Conservation (phyloP, 2,797 vertebrate genomes). For the Buceros bicornis region DNA sequence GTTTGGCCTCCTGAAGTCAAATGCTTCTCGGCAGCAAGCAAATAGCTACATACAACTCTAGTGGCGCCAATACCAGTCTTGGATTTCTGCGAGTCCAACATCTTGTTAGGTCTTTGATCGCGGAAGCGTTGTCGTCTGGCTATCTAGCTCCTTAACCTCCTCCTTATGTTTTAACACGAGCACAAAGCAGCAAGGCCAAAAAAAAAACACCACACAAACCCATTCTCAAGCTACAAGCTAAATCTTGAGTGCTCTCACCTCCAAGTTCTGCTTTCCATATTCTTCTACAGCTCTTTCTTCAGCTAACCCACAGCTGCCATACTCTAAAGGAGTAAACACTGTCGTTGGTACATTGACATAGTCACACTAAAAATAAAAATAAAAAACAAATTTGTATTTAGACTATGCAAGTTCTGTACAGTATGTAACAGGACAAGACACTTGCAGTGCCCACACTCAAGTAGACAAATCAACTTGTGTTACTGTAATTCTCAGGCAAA, state of each 20-base stretch:
- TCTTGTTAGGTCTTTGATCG: neutral
- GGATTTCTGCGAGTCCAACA: neutral
- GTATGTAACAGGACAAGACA: neutral
- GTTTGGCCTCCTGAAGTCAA: neutral
- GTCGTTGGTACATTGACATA: slow-evolving; percentile 95
- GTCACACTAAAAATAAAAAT: slow-evolving; percentile 91
- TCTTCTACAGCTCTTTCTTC: slow-evolving; percentile 89
- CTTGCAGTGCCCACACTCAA: neutral
- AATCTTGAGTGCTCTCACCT: slow-evolving; percentile 78
- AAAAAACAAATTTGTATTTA: neutral
- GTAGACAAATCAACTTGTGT: neutral
- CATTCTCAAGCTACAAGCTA: neutral
- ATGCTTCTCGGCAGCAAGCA: neutral
- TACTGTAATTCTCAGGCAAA: neutral
- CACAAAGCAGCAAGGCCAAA: neutral
- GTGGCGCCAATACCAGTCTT: rapidly evolving
- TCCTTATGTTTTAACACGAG: neutral
- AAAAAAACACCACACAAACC: neutral
- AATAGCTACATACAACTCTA: neutral
- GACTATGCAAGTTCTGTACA: neutral
- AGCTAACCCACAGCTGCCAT: slow-evolving; percentile 91
- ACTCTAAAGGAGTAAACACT: slow-evolving; percentile 97
- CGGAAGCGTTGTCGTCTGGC: neutral
- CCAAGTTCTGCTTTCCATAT: slow-evolving; percentile 87
- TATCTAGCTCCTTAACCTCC: neutral